Conservation (phyloP, 2,113 vertebrate species). For the Malurus alboscapulatus region DNA sequence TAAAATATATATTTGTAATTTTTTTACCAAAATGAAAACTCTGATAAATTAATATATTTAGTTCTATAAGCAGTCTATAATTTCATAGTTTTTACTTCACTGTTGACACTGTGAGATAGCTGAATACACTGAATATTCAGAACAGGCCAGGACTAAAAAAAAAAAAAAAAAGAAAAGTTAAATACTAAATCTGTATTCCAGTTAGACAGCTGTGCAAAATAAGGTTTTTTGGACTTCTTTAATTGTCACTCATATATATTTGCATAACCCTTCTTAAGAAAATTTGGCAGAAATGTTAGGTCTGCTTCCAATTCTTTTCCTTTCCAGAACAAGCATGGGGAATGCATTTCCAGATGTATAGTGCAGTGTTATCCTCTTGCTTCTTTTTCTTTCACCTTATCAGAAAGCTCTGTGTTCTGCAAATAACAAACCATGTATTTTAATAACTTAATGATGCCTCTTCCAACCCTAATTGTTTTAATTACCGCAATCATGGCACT, state of each 20-base stretch:
- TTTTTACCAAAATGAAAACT: neutral
- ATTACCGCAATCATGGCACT: slow-evolving; percentile 38
- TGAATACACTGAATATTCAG: neutral
- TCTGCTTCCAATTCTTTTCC: neutral
- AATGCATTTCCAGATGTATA: neutral
- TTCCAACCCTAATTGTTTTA: slow-evolving; percentile 55
- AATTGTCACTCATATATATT: neutral
- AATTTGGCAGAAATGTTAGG: neutral
- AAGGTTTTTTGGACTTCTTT: slow-evolving; percentile 14
- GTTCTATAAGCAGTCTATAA: neutral
- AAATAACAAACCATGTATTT: slow-evolving; percentile 21
- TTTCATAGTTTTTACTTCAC: neutral
- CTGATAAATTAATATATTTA: neutral
- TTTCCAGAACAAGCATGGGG: neutral
- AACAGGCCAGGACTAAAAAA: neutral
- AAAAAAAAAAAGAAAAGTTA: neutral
- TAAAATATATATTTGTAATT: neutral
- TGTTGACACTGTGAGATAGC: neutral
- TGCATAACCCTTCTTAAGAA: neutral
- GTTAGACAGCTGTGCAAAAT: neutral
- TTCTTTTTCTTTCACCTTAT: neutral
- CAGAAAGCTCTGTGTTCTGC: neutral
- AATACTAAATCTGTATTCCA: neutral
- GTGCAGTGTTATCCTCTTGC: neutral
- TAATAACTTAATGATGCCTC: slow-evolving; percentile 45